Evolutionary conservation across 1,140 invertebrate genomes (phyloP).

Genomic region (Leptopilina boulardi): DNA sequence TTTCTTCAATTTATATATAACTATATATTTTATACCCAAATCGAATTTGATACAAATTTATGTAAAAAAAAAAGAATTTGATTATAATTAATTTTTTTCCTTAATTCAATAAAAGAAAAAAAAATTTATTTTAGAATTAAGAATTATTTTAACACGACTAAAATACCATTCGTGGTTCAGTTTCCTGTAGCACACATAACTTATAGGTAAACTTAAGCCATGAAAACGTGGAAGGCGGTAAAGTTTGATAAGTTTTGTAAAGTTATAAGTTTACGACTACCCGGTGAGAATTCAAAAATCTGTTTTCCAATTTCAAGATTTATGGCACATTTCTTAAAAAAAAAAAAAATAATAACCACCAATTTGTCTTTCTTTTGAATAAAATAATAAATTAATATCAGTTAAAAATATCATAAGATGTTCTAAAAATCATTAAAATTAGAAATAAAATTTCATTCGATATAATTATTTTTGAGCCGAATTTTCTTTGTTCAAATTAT

Average conservation of each 20-base stretch:
- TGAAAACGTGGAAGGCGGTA: background rate
- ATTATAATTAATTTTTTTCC: too few relatives aligned
- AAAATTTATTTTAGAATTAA: too few relatives aligned
- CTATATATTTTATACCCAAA: too few relatives aligned
- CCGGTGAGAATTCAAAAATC: conserved; percentile 16
- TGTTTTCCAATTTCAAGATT: background rate
- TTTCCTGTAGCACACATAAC: conserved; percentile 12
- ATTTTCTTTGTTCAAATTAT: too few relatives aligned
- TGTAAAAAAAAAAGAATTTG: too few relatives aligned
- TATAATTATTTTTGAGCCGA: too few relatives aligned
- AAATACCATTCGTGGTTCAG: background rate
- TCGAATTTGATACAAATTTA: too few relatives aligned
- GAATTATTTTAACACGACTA: conserved; percentile 1
- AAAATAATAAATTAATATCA: background rate
- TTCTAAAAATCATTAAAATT: background rate
- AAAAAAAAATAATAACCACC: background rate
- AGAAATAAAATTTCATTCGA: too few relatives aligned
- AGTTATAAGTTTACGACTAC: conserved; percentile 1
- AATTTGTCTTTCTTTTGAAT: background rate
- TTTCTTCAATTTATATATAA: too few relatives aligned
- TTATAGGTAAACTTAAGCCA: conserved; percentile 10
- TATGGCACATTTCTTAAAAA: background rate
- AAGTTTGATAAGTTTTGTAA: background rate
- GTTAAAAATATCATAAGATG: background rate
- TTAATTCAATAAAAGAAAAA: too few relatives aligned